Base-by-base conservation (phyloP, 2,888 invertebrate genomes). In the Diplolepis rosae region DNA sequence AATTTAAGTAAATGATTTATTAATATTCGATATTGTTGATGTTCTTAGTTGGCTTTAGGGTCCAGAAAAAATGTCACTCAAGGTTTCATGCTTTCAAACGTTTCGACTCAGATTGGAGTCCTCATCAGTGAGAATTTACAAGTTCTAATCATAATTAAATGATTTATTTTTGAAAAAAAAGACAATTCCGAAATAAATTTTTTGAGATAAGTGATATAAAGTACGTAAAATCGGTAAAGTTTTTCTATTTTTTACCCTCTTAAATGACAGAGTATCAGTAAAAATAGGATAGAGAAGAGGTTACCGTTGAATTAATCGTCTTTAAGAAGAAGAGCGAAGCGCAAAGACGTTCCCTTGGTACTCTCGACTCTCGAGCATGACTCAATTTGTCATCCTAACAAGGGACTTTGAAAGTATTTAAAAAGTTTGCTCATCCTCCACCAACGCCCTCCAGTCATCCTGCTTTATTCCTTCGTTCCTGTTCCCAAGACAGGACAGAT, bases 361-460 rank as follows among this genome's bases (percentile, higher is more conserved):
- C 77, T 74, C n/a, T n/a, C n/a, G n/a, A n/a, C 74, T 74, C 74
- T 70, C 45, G 73, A 75, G 80, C 74, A 77, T 74, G 80, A 80
- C 82, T 83, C 84, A 88, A 87, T 88, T 88, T 88, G 87, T 88
- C 88, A 88, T 88, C 77, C 84, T 83, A 81, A 82, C 80, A 81
- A 77, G 83, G 78, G 83, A 87, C 83, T 87, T 87, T 75, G 80
- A 83, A 87, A 87, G 87, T 87, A 88, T 88, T 88, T 88, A 88
- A 88, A 88, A 88, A 88, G 88, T 88, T 87, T 69, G 70, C 77
- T 74, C 70, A 76, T 80, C 72, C 61, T 61, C 61, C 39, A 61
- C 75, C 75, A 69, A 73, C 75, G 77, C 78, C 79, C 80, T 73
- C 79, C 79, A 83, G 83, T 80, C 77, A 80, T 78, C 75, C 76